phyloP scores from a whole-genome alignment of 2,113 vertebrate genomes.

The Saccopteryx leptura region DNA sequence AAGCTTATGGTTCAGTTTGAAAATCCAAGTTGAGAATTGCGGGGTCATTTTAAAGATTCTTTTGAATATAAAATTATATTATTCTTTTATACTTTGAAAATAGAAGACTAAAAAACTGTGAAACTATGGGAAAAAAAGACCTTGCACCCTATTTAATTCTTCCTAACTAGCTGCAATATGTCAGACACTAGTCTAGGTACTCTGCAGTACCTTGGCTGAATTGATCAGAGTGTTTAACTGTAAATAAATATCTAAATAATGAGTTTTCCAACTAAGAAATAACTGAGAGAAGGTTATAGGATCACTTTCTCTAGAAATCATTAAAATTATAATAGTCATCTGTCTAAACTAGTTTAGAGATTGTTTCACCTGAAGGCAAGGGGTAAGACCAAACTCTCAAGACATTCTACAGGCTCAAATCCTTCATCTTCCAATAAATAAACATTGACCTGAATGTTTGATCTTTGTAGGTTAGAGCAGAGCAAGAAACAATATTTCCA shows the following conservation, averaged over 20 bases:
- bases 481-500: slow-evolving; percentile 35
- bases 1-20: not conserved
- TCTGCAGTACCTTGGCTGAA: not conserved
- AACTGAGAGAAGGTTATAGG: not conserved
- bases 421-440: slow-evolving; percentile 56
- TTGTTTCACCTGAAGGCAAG: slow-evolving; percentile 66
- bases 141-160: not conserved
- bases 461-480: slow-evolving; percentile 35
- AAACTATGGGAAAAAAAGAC: not conserved
- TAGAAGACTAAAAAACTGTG: not conserved
- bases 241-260: slow-evolving; percentile 56
- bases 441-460: slow-evolving; percentile 58
- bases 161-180: not conserved
- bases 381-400: slow-evolving; percentile 14
- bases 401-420: not conserved
- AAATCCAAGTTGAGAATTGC: not conserved
- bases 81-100: not conserved
- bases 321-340: slow-evolving; percentile 43
- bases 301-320: slow-evolving; percentile 28
- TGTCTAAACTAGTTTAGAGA: slow-evolving; percentile 59
- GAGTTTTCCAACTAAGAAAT: not conserved
- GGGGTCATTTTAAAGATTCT: not conserved
- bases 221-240: not conserved
- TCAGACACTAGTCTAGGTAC: not conserved
- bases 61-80: slow-evolving; percentile 7